Conservation (phyloP, 2,113 vertebrate genomes). For the Salvelinus sp. region DNA sequence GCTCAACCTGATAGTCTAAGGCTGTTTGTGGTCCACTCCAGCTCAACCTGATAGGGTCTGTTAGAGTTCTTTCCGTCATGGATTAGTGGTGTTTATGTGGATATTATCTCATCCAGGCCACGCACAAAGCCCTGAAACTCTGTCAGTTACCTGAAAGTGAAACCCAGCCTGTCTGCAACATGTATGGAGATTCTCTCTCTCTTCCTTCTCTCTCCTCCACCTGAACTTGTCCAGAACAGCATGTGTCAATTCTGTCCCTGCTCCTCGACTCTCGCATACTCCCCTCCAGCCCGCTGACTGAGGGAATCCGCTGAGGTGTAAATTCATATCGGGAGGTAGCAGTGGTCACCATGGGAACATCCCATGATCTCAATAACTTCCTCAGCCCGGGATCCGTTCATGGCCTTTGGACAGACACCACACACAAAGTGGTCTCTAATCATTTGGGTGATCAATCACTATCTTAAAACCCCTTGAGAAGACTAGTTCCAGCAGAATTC, state of each 20-base stretch:
- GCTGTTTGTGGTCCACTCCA: constrained; percentile 1
- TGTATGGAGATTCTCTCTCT: constrained; percentile 9
- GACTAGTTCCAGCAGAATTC: background rate
- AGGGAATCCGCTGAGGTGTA: background rate
- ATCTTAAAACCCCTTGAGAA: too few species aligned
- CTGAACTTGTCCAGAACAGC: background rate
- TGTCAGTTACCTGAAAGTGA: constrained; percentile 34
- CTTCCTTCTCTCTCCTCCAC: constrained; percentile 18
- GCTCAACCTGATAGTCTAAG: constrained; percentile 13
- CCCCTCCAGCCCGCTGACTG: background rate
- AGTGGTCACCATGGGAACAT: background rate
- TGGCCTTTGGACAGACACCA: background rate
- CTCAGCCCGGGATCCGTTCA: background rate
- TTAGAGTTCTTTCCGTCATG: constrained; percentile 26
- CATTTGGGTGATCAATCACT: background rate
- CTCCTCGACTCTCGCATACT: background rate
- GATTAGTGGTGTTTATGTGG: constrained; percentile 43
- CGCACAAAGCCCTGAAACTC: constrained; percentile 46
- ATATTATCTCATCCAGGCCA: constrained; percentile 31
- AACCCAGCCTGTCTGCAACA: constrained; percentile 32
- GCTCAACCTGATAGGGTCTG: constrained; percentile 9
- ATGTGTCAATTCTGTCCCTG: background rate
- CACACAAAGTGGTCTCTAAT: too few species aligned
- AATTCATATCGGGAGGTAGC: constrained; percentile 4
- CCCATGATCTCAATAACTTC: background rate